Conservation (phyloP, 2,888 invertebrate genomes). For the Lasioglossum zephyrum region DNA sequence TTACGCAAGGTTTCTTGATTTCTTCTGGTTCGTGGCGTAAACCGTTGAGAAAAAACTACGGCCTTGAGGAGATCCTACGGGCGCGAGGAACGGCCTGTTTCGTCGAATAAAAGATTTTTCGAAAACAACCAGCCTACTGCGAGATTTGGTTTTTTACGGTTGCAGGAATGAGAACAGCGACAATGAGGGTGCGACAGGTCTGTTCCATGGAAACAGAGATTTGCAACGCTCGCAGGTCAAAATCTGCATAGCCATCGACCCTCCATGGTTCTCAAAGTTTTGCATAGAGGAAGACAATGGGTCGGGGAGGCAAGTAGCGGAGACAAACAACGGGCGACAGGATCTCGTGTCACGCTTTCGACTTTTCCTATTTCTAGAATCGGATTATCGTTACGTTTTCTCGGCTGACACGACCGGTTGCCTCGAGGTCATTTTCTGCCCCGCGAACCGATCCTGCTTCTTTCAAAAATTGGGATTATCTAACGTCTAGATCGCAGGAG, state of each 20-base stretch:
- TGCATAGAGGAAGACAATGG: conserved; percentile 59
- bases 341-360: conserved; percentile 72
- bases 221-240: conserved; percentile 69
- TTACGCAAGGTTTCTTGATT: conserved; percentile 55
- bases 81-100: background rate
- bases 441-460: background rate
- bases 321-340: conserved; percentile 67
- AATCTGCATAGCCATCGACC: conserved; percentile 67
- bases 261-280: conserved; percentile 28
- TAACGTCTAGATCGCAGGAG: background rate
- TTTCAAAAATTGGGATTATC: background rate
- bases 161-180: background rate
- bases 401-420: conserved; percentile 16
- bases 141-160: conserved; percentile 40
- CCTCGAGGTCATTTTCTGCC: conserved; percentile 5
- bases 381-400: conserved; percentile 57
- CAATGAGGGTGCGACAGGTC: conserved; percentile 18
- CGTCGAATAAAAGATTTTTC: background rate
- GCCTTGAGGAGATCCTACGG: conserved; percentile 38
- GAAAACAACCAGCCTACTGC: background rate
- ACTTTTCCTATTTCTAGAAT: conserved; percentile 58
- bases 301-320: conserved; percentile 43
- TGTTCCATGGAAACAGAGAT: conserved; percentile 36
- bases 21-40: conserved; percentile 27
- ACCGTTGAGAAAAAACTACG: conserved; percentile 13